Conservation (phyloP, 2,113 vertebrate genomes). For the Gallinago media region DNA sequence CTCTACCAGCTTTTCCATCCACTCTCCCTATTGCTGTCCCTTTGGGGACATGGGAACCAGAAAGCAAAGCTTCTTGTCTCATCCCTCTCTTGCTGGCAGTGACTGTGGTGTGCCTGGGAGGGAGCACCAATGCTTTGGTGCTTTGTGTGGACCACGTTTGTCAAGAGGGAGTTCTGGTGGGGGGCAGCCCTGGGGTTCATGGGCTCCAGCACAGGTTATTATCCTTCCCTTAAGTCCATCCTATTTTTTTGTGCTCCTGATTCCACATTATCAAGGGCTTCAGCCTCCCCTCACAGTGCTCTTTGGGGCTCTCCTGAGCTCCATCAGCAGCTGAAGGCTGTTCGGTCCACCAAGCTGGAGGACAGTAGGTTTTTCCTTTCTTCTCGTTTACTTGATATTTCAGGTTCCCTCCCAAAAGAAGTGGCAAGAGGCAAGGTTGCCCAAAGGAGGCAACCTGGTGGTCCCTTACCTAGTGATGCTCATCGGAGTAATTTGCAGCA, state of each 20-base stretch:
- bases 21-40: not conserved
- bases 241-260: not conserved
- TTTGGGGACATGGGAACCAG: too few relatives aligned
- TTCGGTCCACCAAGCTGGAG: not conserved
- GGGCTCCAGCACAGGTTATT: not conserved
- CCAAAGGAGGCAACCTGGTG: too few relatives aligned
- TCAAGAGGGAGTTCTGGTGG: not conserved
- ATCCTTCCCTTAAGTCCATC: not conserved
- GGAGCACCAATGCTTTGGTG: not conserved
- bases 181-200: fast-evolving
- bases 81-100: not conserved
- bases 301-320: fast-evolving
- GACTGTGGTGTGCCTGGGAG: not conserved
- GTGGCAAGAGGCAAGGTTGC: not conserved
- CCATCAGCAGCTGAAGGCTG: not conserved
- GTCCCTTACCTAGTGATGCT: not conserved
- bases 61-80: not conserved
- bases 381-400: not conserved
- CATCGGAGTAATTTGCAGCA: not conserved
- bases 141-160: not conserved
- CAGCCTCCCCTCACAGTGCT: not conserved
- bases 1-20: not conserved
- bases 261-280: not conserved
- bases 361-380: not conserved
- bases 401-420: not conserved